Percentiles rank a stretch among this genome's conserved stretches.
These are phyloP conservation scores for Hyperoplus immaculatus DNA, from an alignment of 2,797 vertebrate species.

Conservation along the genomic window DNA sequence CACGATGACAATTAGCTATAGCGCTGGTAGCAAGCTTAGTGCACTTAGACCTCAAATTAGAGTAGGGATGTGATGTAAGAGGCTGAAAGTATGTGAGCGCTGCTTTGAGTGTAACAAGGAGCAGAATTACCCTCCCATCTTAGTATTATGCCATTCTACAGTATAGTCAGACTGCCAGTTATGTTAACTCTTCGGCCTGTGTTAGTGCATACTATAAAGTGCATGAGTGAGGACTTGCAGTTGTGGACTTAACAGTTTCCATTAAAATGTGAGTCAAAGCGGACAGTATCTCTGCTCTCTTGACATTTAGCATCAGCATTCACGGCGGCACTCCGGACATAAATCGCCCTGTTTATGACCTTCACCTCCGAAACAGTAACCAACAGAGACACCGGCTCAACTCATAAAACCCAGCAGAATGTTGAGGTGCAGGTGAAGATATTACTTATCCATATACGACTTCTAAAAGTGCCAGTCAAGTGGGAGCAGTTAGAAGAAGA, in stretches of 20 bases:
- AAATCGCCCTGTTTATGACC: conserved; percentile 78
- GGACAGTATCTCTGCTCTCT: conserved; percentile 57
- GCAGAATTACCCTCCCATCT: conserved; percentile 40
- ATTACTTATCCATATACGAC: conserved; percentile 56
- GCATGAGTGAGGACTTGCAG: conserved; percentile 46
- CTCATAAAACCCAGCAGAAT: conserved; percentile 70
- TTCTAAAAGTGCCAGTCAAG: conserved; percentile 62
- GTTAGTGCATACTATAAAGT: conserved; percentile 51
- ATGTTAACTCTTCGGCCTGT: conserved; percentile 48
- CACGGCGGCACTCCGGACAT: conserved; percentile 66
- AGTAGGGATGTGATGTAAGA: conserved; percentile 66
- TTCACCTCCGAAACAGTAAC: conserved; percentile 72
- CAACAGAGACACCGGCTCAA: conserved; percentile 70
- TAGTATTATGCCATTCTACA: conserved; percentile 39
- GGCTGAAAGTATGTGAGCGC: conserved; percentile 43
- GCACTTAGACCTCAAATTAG: conserved; percentile 54
- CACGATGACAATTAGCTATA: conserved; percentile 44
- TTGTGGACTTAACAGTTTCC: conserved; percentile 64
- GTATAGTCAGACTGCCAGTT: conserved; percentile 34
- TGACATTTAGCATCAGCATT: conserved; percentile 73
- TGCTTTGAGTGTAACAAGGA: conserved; percentile 37
- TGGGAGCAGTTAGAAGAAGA: conserved; percentile 46
- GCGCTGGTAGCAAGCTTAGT: conserved; percentile 12
- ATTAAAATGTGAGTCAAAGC: conserved; percentile 64
- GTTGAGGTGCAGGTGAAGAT: conserved; percentile 65